phyloP scores from a whole-genome alignment of 2,797 vertebrate species.

The Mareca penelope region DNA sequence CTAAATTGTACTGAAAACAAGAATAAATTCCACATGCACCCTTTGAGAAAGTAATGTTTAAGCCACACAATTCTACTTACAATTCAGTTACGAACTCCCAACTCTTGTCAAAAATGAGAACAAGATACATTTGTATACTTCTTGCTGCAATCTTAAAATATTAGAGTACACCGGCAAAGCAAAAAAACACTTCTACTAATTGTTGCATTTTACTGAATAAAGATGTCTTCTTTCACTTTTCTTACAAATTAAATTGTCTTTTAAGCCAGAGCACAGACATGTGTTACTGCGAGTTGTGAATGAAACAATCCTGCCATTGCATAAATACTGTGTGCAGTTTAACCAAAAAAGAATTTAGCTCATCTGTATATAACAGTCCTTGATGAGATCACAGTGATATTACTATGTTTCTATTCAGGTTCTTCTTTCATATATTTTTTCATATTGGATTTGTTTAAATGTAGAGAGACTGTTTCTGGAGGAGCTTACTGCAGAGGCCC shows the following conservation, averaged over 20 bases:
- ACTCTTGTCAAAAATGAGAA: not conserved
- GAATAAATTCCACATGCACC: not conserved
- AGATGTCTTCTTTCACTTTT: conserved; percentile 22
- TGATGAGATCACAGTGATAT: not conserved
- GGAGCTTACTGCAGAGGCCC: not conserved
- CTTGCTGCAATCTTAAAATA: not conserved
- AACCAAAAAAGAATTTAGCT: not conserved
- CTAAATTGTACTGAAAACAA: not conserved
- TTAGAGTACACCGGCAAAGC: not conserved
- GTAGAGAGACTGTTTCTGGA: not conserved
- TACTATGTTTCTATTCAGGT: not conserved
- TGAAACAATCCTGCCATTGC: conserved; percentile 25
- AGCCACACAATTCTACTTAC: not conserved
- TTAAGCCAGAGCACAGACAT: not conserved
- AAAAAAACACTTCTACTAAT: not conserved
- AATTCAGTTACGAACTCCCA: not conserved
- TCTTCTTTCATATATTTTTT: not conserved
- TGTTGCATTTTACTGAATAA: not conserved
- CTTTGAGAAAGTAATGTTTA: not conserved
- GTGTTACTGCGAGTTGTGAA: not conserved
- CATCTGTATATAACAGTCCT: not conserved
- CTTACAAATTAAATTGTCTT: not conserved
- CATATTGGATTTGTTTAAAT: not conserved
- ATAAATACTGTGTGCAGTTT: not conserved
- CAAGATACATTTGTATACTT: not conserved